Percentiles rank a stretch among this genome's conserved stretches.
These are phyloP conservation scores for Trachythela sp. DNA, from an alignment of 64 coral and sea anemone genomes.

Conservation along the genomic window DNA sequence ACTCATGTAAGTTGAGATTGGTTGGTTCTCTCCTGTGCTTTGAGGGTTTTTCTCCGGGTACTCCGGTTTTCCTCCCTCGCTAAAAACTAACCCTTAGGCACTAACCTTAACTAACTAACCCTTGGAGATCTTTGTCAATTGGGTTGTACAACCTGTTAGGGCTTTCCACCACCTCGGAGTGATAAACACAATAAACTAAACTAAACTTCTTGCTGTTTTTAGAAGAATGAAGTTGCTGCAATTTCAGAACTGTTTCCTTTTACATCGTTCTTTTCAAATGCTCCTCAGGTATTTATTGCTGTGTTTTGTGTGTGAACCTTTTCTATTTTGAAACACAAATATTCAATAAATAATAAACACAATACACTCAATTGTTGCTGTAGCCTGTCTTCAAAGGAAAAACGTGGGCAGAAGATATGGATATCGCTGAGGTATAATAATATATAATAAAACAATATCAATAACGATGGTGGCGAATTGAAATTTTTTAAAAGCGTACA, in stretches of 20 bases:
- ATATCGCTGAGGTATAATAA: slow-evolving; percentile 74
- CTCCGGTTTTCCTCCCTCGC: too few species aligned
- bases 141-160: too few species aligned
- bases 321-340: neutral
- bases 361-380: neutral
- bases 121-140: too few species aligned
- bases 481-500: neutral
- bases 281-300: slow-evolving; percentile 68
- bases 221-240: slow-evolving; percentile 77
- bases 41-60: too few species aligned
- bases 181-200: too few species aligned
- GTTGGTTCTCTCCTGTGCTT: too few species aligned
- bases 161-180: too few species aligned
- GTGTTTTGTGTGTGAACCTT: neutral
- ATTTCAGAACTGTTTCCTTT: slow-evolving; percentile 89
- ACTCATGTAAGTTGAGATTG: too few species aligned
- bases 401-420: slow-evolving; percentile 74
- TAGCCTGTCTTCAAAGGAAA: slow-evolving; percentile 86
- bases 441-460: neutral
- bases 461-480: neutral
- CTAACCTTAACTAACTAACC: too few species aligned
- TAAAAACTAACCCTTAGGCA: too few species aligned
- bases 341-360: neutral
- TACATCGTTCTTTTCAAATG: slow-evolving; percentile 86
- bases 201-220: neutral